Evolutionary conservation across 2,888 invertebrate species (phyloP), one percentile per base, ranked within the genome.

Genomic region (Halocaridina rubra): DNA sequence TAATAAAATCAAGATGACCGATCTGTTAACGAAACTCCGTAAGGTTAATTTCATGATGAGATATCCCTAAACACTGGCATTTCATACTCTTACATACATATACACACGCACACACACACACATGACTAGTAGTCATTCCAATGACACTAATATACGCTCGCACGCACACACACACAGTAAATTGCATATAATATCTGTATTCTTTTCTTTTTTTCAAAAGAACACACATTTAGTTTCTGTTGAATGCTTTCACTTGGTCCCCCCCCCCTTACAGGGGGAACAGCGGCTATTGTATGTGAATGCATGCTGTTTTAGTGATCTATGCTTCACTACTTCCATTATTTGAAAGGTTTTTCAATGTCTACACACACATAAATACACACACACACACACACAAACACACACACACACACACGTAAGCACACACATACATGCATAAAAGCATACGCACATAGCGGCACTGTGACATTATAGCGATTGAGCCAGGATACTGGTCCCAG

Each of bases 361-460:
- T 7, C 8, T 8, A 61, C 13, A 61, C 61, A 61, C 8, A 4
- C n/a, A 4, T n/a, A 61, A 22, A 61, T 5, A 7, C 61, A 61
- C 61, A 61, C 61, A 61, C 64, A 64, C 64, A 64, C 64, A 64
- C 64, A 64, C n/a, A n/a, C n/a, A n/a, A n/a, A n/a, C n/a, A n/a
- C n/a, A n/a, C n/a, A n/a, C n/a, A n/a, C n/a, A n/a, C n/a, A n/a
- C n/a, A n/a, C n/a, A n/a, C n/a, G n/a, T n/a, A n/a, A n/a, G n/a
- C n/a, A n/a, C n/a, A n/a, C 64, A 64, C 64, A 24, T 29, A 2
- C 64, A 19, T 22, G 64, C 10, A 13, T 3, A 16, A 7, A 22
- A 24, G 61, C 64, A 24, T 29, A 8, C 29, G 24, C 27, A 24
- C 29, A 64, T 64, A 64, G 24, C 24, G 19, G 24, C 27, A 24